A percentile compares a stretch with the other conserved stretches of the same genome.
Evolutionary conservation across 2,888 invertebrate genomes (phyloP).

Genomic region (Cosmorhoe ocellata): DNA sequence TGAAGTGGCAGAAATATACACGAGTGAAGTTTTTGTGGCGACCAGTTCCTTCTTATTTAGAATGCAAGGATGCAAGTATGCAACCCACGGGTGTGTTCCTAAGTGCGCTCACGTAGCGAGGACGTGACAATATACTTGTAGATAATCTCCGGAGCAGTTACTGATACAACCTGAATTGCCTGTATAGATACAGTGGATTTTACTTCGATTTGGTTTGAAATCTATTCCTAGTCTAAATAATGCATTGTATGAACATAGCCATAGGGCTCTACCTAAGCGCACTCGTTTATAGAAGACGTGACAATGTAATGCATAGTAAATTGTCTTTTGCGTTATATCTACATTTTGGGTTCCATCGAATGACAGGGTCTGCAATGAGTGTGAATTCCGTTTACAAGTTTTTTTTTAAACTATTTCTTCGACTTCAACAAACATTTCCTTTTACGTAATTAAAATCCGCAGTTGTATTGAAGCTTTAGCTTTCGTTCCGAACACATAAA

Average conservation of each 20-base stretch:
- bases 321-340: background rate
- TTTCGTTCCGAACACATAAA: slow-evolving; percentile 40
- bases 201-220: background rate
- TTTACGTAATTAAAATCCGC: slow-evolving; percentile 4
- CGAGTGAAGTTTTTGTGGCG: background rate
- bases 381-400: too few species aligned
- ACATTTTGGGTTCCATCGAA: too few species aligned
- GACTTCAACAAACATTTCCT: background rate
- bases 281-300: background rate
- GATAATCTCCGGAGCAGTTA: slow-evolving; percentile 18
- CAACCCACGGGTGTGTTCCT: background rate
- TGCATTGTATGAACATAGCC: too few species aligned
- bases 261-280: background rate
- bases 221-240: background rate
- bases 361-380: too few species aligned
- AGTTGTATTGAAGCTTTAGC: slow-evolving; percentile 25
- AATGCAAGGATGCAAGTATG: slow-evolving; percentile 5
- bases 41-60: too few species aligned
- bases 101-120: slow-evolving; percentile 21
- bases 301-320: background rate
- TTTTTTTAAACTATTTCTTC: too few species aligned
- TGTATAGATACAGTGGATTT: background rate
- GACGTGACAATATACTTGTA: slow-evolving; percentile 29
- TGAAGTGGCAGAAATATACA: too few species aligned
- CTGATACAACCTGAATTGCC: slow-evolving; percentile 3